phyloP scores from a whole-genome alignment of 2,113 vertebrate genomes.

The Mugil cephalus region DNA sequence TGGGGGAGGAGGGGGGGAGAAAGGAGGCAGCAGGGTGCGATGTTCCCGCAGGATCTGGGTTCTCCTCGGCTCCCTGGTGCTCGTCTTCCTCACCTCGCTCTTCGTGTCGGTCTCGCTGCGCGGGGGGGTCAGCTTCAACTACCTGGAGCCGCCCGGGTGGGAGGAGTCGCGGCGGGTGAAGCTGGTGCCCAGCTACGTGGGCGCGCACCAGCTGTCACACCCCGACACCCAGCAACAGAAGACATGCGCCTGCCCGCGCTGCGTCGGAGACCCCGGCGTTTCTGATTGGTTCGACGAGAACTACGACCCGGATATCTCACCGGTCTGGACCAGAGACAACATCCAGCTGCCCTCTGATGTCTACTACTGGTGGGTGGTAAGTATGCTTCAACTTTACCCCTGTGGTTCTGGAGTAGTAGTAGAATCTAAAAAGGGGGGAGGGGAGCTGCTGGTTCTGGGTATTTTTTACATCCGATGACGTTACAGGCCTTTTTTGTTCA shows the following conservation, averaged over 20 bases:
- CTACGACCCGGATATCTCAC: slow-evolving; percentile 90
- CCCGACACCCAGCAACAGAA: slow-evolving; percentile 77
- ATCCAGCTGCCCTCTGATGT: slow-evolving; percentile 91
- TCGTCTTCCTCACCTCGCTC: slow-evolving; percentile 94
- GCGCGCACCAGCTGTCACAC: slow-evolving; percentile 81
- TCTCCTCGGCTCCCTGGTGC: slow-evolving; percentile 88
- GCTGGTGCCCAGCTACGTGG: slow-evolving; percentile 90
- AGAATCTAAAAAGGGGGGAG: no score
- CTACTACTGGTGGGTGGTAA: slow-evolving; percentile 99
- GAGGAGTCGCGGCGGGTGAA: slow-evolving; percentile 90
- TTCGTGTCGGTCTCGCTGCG: slow-evolving; percentile 96
- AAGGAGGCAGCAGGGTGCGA: slow-evolving; percentile 81
- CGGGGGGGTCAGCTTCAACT: slow-evolving; percentile 86
- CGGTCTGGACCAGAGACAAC: slow-evolving; percentile 96
- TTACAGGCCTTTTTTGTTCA: no score
- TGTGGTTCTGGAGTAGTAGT: no score
- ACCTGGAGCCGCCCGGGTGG: slow-evolving; percentile 89
- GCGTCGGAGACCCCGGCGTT: slow-evolving; percentile 85
- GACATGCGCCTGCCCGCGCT: slow-evolving; percentile 89
- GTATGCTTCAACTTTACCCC: slow-evolving; percentile 47
- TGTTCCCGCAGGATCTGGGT: slow-evolving; percentile 94
- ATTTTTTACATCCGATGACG: no score
- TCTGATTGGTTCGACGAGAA: slow-evolving; percentile 93
- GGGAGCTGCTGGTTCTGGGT: no score
- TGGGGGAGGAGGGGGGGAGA: slow-evolving; percentile 17